Percentiles rank a stretch among this genome's conserved stretches.
These are phyloP conservation scores for Chrysemys picta DNA, from an alignment of 2,113 vertebrate genomes.

Conservation along the genomic window DNA sequence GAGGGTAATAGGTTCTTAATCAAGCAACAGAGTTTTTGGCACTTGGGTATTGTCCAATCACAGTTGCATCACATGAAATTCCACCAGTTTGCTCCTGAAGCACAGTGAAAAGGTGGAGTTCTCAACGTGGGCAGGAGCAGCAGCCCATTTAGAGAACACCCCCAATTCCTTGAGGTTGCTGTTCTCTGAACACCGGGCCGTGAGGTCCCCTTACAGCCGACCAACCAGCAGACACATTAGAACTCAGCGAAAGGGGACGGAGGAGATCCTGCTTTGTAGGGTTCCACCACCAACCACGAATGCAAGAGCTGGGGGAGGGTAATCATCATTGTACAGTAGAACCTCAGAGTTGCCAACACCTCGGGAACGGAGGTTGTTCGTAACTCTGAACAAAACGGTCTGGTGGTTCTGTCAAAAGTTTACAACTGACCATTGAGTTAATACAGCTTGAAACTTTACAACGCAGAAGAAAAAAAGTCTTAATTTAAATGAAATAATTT, in stretches of 20 bases:
- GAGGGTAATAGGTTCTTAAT: background rate
- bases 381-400: too few species aligned
- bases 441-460: too few species aligned
- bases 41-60: background rate
- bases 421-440: too few species aligned
- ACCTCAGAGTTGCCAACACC: too few species aligned
- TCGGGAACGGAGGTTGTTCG: too few species aligned
- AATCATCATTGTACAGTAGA: background rate
- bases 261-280: background rate
- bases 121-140: background rate
- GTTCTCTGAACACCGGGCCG: background rate
- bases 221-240: background rate
- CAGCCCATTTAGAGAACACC: background rate
- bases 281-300: background rate
- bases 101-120: background rate
- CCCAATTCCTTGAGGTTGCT: background rate
- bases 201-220: background rate
- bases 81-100: background rate
- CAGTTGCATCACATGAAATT: background rate
- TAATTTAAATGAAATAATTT: too few species aligned
- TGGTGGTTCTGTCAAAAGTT: too few species aligned
- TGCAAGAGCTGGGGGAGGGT: background rate
- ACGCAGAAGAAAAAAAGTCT: too few species aligned
- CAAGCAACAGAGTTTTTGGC: background rate
- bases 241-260: background rate